Base-by-base conservation (phyloP, 2,888 invertebrate species). In the Drosophila neoperkinsi region DNA sequence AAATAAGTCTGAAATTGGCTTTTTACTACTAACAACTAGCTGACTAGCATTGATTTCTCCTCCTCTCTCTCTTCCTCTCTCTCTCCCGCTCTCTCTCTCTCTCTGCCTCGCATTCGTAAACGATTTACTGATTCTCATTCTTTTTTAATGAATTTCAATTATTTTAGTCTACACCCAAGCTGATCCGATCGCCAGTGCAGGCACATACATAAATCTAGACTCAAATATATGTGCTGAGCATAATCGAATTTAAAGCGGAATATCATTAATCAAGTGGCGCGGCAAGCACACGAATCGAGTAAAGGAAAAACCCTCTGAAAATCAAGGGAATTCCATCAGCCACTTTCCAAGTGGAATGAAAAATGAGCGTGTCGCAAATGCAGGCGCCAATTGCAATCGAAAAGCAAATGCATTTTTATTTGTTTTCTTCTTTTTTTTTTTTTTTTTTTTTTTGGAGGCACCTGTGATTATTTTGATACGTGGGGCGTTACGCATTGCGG, bases 371-470 rank as follows among this genome's bases (percentile, higher is more conserved):
- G 66, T 72, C 71, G 58, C 85, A 74, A 79, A 78, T 78, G 90
- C 78, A 82, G 90, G 91, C 87, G 87, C 87, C 90, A 90, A 87
- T 90, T 87, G 90, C 90, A 73, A 70, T 55, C 58, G 63, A 60
- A 66, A 79, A 67, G 53, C 49, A 58, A 60, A 33, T 68, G 66
- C 67, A 77, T 82, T 82, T 43, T 46, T 34, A 34, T 46, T 46
- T 43, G 4, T 43, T n/a, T 46, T 7, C 33, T 43, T 6, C 1
- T 13, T 21, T 7, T 21, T 21, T n/a, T 3, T 11, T 3, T 11
- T 21, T 16, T 7, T 13, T 0, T 41, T 41, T 43, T 9, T 38
- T 43, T 21, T 46, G 9, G 64, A 61, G 30, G 18, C 16, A 34
- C 77, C 81, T 70, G 83, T 83, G 74, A 74, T 81, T 81, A 72